A percentile compares a stretch with the other conserved stretches of the same genome.
phyloP scores from a whole-genome alignment of 2,888 invertebrate species.

The Xestobium rufovillosum region DNA sequence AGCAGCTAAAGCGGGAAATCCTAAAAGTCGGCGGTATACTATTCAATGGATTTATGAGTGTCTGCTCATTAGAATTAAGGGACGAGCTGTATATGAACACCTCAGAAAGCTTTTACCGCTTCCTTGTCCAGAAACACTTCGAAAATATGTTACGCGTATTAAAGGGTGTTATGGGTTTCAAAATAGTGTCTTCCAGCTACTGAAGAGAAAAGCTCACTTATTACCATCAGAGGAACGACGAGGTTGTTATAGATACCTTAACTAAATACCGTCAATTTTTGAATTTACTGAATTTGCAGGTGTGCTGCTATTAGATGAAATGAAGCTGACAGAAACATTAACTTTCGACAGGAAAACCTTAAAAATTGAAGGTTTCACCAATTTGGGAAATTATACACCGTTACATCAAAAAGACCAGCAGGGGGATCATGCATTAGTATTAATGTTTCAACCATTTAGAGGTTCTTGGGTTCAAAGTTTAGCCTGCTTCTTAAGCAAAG shows the following conservation, averaged over 20 bases:
- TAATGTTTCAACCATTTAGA: conserved; percentile 18
- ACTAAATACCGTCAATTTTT: no score
- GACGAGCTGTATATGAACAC: conserved; percentile 18
- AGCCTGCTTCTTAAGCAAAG: conserved; percentile 13
- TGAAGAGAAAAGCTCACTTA: conserved; percentile 15
- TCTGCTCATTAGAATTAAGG: no score
- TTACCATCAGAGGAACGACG: no score
- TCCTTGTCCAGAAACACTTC: conserved; percentile 19
- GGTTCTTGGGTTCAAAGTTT: conserved; percentile 8
- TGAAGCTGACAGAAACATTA: conserved; percentile 10
- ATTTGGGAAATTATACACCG: conserved; percentile 15
- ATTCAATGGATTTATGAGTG: no score
- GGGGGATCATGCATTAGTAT: conserved; percentile 17
- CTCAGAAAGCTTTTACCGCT: conserved; percentile 17
- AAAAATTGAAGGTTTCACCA: conserved; percentile 13
- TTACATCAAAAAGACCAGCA: conserved; percentile 9
- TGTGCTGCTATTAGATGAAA: conserved; percentile 13
- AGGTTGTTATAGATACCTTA: no score
- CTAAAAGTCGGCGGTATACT: no score
- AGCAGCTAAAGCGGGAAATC: no score
- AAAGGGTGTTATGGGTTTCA: conserved; percentile 22
- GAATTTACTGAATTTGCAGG: no score
- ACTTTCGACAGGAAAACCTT: conserved; percentile 15
- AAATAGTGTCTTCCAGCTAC: conserved; percentile 11
- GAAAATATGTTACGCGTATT: conserved; percentile 17